These are phyloP conservation scores for Clupea harengus DNA, from an alignment of 2,113 vertebrate species.

Conservation along the genomic window DNA sequence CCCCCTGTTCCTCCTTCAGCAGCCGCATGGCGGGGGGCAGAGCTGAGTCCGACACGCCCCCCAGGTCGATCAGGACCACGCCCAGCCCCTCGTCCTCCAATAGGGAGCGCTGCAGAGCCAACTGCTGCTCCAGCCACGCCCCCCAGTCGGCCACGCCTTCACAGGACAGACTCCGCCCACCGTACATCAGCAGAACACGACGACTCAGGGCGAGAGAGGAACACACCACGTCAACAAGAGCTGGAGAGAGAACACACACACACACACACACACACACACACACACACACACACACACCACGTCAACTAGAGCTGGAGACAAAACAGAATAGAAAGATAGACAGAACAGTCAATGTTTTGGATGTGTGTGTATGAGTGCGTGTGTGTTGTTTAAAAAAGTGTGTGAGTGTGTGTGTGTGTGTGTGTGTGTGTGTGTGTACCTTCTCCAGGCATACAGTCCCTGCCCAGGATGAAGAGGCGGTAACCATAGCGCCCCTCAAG, in stretches of 20 bases:
- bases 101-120: conserved; percentile 75
- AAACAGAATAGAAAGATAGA: background rate
- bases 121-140: conserved; percentile 71
- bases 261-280: conserved; percentile 6
- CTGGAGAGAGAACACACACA: conserved; percentile 58
- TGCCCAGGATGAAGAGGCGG: conserved; percentile 83
- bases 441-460: conserved; percentile 82
- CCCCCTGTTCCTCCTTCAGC: conserved; percentile 80
- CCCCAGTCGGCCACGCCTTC: conserved; percentile 56
- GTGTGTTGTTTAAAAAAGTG: background rate
- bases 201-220: conserved; percentile 78
- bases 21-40: conserved; percentile 79
- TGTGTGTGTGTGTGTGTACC: conserved; percentile 65
- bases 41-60: conserved; percentile 62
- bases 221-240: conserved; percentile 73
- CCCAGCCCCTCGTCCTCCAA: conserved; percentile 74
- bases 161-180: conserved; percentile 57
- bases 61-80: conserved; percentile 85
- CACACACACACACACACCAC: background rate
- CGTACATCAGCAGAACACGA: conserved; percentile 78
- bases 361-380: background rate
- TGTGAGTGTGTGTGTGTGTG: background rate
- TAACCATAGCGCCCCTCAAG: conserved; percentile 85
- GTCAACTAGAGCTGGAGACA: background rate
- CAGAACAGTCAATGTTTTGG: too few species aligned